Evolutionary conservation across 2,797 vertebrate genomes (phyloP).

Genomic region (Pipistrellus nathusii): DNA sequence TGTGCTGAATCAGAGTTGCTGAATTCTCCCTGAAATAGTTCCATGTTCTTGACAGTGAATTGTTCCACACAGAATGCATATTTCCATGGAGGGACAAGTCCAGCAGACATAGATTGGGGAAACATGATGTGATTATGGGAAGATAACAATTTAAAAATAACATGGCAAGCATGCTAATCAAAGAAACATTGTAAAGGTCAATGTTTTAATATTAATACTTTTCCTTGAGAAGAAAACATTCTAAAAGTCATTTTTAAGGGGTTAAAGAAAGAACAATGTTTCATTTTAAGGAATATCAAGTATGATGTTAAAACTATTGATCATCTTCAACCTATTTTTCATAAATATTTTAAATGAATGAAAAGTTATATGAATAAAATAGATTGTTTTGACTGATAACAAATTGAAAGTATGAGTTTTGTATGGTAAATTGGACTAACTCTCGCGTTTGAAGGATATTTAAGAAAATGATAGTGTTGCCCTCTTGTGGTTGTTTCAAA

Average conservation of each 20-base stretch:
- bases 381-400: not conserved
- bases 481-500: slow-evolving; percentile 69
- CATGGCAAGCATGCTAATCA: not conserved
- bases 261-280: not conserved
- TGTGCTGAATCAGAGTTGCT: not conserved
- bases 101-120: no score
- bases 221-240: not conserved
- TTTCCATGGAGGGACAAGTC: no score
- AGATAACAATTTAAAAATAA: not conserved
- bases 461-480: not conserved
- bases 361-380: not conserved
- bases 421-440: not conserved
- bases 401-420: not conserved
- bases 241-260: not conserved
- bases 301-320: not conserved
- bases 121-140: rapidly evolving
- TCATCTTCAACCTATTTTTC: not conserved
- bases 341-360: not conserved
- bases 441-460: not conserved
- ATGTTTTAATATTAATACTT: not conserved
- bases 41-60: not conserved
- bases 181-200: not conserved
- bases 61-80: not conserved
- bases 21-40: not conserved
- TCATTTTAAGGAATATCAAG: not conserved